Evolutionary conservation across 92 coral and sea anemone genomes (phyloP).

Genomic region (Nematostella vectensis): DNA sequence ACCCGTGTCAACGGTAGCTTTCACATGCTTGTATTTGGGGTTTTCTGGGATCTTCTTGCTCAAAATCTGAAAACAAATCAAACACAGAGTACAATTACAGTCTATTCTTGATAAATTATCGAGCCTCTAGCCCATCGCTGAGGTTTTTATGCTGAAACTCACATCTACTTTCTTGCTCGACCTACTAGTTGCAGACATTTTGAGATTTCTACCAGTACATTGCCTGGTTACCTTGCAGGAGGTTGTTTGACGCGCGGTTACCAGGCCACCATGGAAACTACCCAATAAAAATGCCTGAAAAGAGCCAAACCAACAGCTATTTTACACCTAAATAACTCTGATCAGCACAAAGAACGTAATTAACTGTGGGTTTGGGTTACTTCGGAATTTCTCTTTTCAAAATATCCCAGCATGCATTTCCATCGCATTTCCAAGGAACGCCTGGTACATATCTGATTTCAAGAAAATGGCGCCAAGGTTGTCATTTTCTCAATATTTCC

Average conservation of each 20-base stretch:
- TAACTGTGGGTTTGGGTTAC: no score
- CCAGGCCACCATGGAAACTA: constrained; percentile 23
- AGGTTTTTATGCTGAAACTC: no score
- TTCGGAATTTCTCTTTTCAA: no score
- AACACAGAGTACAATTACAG: not conserved
- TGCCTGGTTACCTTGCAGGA: constrained; percentile 59
- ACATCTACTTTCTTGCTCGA: constrained; percentile 86
- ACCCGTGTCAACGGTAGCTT: constrained; percentile 96
- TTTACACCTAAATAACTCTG: no score
- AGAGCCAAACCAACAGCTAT: no score
- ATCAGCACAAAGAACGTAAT: no score
- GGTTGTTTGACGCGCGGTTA: constrained; percentile 62
- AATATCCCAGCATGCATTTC: not conserved
- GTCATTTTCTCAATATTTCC: constrained; percentile 28
- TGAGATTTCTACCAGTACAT: constrained; percentile 31
- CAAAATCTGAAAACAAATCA: constrained; percentile 51
- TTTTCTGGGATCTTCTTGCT: constrained; percentile 90
- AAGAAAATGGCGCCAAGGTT: constrained; percentile 1
- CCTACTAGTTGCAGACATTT: constrained; percentile 96
- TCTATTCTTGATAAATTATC: not conserved
- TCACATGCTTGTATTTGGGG: constrained; percentile 88
- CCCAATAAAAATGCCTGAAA: not conserved
- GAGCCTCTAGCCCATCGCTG: no score
- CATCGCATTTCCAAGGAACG: not conserved
- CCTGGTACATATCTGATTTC: not conserved